Conservation (phyloP, 1,140 invertebrate species). For the Leptopilina clavipes region DNA sequence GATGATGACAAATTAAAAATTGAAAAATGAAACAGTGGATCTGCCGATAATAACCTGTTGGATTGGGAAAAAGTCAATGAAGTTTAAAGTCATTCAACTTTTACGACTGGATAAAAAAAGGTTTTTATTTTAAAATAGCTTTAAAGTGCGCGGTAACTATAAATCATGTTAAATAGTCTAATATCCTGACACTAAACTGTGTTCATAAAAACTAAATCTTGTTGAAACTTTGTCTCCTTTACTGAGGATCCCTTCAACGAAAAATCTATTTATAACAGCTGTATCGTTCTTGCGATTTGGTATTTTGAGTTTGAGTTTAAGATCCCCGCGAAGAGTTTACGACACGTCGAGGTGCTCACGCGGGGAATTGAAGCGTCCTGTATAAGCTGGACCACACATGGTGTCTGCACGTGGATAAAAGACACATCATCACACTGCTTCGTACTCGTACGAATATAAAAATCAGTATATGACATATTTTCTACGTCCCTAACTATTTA, state of each 20-base stretch:
- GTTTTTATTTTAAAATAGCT: not conserved
- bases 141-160: not conserved
- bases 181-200: conserved; percentile 1
- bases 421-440: conserved; percentile 32
- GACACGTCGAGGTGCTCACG: conserved; percentile 30
- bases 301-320: conserved; percentile 27
- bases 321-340: conserved; percentile 28
- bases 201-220: conserved; percentile 19
- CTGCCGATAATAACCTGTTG: not conserved
- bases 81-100: not conserved
- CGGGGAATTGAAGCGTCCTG: conserved; percentile 31
- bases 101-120: not conserved
- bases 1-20: not conserved
- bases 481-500: conserved; percentile 27
- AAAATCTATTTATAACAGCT: conserved; percentile 28
- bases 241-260: conserved; percentile 12
- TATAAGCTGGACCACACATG: conserved; percentile 32
- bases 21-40: not conserved
- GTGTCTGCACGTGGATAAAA: conserved; percentile 30
- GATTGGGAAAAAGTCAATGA: too few species aligned
- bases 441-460: conserved; percentile 27
- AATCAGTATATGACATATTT: conserved; percentile 35
- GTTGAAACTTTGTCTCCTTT: conserved; percentile 34
- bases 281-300: conserved; percentile 29
- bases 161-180: conserved; percentile 17